Evolutionary conservation across 2,888 invertebrate species (phyloP), one percentile per base, ranked within the genome.

Genomic region (Brachynemurus nebulosus): DNA sequence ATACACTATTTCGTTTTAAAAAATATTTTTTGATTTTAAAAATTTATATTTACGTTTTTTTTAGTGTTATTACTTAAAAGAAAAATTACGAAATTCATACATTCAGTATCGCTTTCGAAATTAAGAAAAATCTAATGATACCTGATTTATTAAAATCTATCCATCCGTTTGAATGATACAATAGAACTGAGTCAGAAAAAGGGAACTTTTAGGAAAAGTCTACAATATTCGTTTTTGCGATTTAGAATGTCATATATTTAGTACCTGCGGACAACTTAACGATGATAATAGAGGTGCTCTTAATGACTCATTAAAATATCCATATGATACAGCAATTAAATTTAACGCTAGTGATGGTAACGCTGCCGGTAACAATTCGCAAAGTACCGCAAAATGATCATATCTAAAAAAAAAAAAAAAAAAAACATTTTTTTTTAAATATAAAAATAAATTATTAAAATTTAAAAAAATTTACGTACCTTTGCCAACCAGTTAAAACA

Each of bases 371-470:
- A 81, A 60, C 12, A 80, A 59, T 57, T 81, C 81, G 53, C 80
- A 80, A 4, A 81, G 63, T 6, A 74, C 72, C 1, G 80, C 74
- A 59, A 80, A 80, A 57, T 81, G 80, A 57, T 81, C 80, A 55
- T 80, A 81, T 12, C 75, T 62, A 51, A 1, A 47, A 51, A 48
- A 46, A 48, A 3, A 33, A 18, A 17, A 4, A 41, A 40, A 25
- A 25, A 25, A 8, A 25, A 25, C 8, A 8, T 25, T 8, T 8
- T 25, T 25, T 25, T 25, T 25, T 25, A 8, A 25, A 11, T 8
- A 8, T 25, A 25, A 25, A 8, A 8, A 8, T 25, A 25, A 25
- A 25, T 8, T 25, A 25, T 8, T 8, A 25, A 25, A 25, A 25
- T n/a, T 25, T 25, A 5, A 19, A 40, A 36, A 21, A 18, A 19